Evolutionary conservation across 53 echinoderm and acorn worm species (phyloP).

Genomic region (Henricia sp.): DNA sequence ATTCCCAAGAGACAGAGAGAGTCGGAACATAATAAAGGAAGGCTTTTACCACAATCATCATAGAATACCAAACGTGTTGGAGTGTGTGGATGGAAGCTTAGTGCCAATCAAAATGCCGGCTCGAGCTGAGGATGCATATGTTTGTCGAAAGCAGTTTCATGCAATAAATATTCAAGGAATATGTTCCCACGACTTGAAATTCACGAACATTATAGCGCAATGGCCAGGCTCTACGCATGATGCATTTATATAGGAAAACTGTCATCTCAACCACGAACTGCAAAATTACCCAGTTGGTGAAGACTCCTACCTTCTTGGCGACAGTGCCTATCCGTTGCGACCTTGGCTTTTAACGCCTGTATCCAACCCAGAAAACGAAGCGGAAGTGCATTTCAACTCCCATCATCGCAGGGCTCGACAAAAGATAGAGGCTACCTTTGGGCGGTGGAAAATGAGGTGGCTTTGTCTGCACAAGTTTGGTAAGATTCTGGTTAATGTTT

Average conservation of each 20-base stretch:
- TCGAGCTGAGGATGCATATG: constrained; percentile 8
- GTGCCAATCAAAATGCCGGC: constrained; percentile 3
- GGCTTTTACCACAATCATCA: constrained; percentile 1
- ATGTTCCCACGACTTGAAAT: neutral
- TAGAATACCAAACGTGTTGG: constrained; percentile 12
- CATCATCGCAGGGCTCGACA: constrained; percentile 7
- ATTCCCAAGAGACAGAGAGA: neutral
- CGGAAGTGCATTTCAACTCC: constrained; percentile 29
- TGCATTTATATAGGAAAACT: constrained; percentile 31
- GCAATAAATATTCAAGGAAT: neutral
- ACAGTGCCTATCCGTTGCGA: constrained; percentile 33
- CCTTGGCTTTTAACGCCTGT: constrained; percentile 40
- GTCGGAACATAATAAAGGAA: constrained; percentile 11
- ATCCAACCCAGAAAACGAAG: neutral
- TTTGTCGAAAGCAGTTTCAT: neutral
- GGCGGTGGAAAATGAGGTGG: constrained; percentile 37
- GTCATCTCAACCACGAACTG: constrained; percentile 21
- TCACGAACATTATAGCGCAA: neutral
- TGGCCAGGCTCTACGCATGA: constrained; percentile 26
- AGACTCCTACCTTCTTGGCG: constrained; percentile 31
- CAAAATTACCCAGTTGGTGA: constrained; percentile 8
- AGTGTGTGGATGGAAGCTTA: constrained; percentile 19
- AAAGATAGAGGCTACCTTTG: constrained; percentile 37
- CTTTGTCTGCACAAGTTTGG: constrained; percentile 37
- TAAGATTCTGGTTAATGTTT: constrained; percentile 5